phyloP scores from a whole-genome alignment of 2,797 vertebrate species.

The Menidia menidia region DNA sequence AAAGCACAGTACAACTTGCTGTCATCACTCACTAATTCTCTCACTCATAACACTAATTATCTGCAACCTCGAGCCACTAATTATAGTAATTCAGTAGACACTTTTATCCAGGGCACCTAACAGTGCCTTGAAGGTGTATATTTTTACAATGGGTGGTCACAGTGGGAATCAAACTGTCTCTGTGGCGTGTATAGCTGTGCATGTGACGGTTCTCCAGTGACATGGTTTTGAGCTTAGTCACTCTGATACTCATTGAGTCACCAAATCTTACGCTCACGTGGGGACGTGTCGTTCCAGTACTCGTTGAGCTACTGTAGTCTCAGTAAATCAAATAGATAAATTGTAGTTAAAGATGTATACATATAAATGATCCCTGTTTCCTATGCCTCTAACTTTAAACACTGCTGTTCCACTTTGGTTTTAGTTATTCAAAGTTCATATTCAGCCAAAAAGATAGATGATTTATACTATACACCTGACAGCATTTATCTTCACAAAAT shows the following conservation, averaged over 20 bases:
- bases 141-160: constrained; percentile 65
- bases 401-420: not conserved
- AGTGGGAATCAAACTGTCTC: constrained; percentile 60
- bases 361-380: not conserved
- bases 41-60: constrained; percentile 72
- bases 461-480: not conserved
- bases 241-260: constrained; percentile 54
- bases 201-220: constrained; percentile 50
- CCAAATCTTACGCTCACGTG: constrained; percentile 45
- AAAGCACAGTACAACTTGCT: constrained; percentile 41
- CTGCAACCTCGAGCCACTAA: constrained; percentile 64
- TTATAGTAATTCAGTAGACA: constrained; percentile 70
- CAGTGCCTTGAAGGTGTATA: constrained; percentile 46
- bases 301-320: constrained; percentile 10
- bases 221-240: constrained; percentile 57
- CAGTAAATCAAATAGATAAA: not conserved
- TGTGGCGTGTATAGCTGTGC: constrained; percentile 40
- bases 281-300: constrained; percentile 17
- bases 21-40: constrained; percentile 73
- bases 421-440: not conserved
- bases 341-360: not conserved
- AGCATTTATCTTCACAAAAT: not conserved
- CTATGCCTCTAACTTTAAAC: not conserved
- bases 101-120: constrained; percentile 67
- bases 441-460: not conserved